These are phyloP conservation scores for Anorthoa munda DNA, from an alignment of 2,888 invertebrate genomes.

Conservation along the genomic window DNA sequence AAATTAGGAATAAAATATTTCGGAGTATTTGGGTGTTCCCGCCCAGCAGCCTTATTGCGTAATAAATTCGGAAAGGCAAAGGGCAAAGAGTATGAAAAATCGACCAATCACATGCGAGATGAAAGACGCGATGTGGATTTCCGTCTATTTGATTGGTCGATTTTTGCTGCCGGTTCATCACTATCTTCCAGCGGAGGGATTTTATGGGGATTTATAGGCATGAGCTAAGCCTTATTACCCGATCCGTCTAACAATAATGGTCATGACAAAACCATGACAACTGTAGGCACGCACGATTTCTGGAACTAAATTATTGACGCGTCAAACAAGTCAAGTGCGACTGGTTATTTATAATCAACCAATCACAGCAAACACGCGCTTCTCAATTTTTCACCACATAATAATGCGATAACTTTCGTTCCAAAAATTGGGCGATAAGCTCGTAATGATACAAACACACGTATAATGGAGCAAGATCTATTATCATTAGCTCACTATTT, in stretches of 20 bases:
- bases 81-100: too few species aligned
- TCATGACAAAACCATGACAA: too few species aligned
- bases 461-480: slow-evolving; percentile 34
- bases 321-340: neutral
- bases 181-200: neutral
- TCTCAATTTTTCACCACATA: neutral
- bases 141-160: too few species aligned
- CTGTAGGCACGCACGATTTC: neutral
- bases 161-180: too few species aligned
- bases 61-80: too few species aligned
- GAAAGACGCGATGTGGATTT: too few species aligned
- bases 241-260: neutral
- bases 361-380: neutral
- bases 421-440: neutral
- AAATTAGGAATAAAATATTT: too few species aligned
- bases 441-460: slow-evolving; percentile 23
- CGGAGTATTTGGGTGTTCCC: too few species aligned
- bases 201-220: neutral
- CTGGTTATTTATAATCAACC: neutral
- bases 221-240: neutral
- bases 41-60: too few species aligned
- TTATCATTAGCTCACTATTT: slow-evolving; percentile 48
- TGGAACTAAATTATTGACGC: neutral
- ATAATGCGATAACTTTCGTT: neutral
- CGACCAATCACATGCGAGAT: too few species aligned